phyloP scores from a whole-genome alignment of 1,140 invertebrate genomes.

The Druon quercuslanigerum region DNA sequence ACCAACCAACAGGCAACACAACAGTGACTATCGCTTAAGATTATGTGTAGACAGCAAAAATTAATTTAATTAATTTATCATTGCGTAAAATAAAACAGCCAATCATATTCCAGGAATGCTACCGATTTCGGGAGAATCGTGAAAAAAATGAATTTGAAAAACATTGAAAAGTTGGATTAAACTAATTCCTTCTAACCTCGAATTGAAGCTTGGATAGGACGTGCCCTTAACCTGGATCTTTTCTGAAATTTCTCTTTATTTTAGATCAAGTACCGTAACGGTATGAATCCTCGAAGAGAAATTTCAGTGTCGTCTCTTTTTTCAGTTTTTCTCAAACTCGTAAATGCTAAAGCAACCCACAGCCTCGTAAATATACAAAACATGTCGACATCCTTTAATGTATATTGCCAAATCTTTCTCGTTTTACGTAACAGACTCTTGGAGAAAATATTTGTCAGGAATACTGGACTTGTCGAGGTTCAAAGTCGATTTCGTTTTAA shows the following conservation, averaged over 20 bases:
- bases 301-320: constrained; percentile 21
- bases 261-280: neutral
- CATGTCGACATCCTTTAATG: neutral
- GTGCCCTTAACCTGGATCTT: too few species aligned
- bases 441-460: neutral
- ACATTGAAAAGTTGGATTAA: too few species aligned
- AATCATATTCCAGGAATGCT: neutral
- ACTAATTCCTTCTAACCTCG: too few species aligned
- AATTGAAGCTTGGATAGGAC: too few species aligned
- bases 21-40: neutral
- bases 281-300: neutral
- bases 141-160: too few species aligned
- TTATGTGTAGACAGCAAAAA: neutral
- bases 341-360: constrained; percentile 67
- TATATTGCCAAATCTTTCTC: neutral
- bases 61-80: neutral
- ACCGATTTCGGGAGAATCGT: neutral
- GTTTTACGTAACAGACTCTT: neutral
- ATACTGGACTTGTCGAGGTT: constrained; percentile 2
- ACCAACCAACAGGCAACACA: constrained; percentile 34
- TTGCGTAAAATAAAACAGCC: neutral
- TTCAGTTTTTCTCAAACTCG: constrained; percentile 38
- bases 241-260: neutral
- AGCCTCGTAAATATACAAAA: constrained; percentile 63
- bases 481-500: neutral